Evolutionary conservation across 2,113 vertebrate genomes (phyloP).

Genomic region (Trochalopteron elliotii): DNA sequence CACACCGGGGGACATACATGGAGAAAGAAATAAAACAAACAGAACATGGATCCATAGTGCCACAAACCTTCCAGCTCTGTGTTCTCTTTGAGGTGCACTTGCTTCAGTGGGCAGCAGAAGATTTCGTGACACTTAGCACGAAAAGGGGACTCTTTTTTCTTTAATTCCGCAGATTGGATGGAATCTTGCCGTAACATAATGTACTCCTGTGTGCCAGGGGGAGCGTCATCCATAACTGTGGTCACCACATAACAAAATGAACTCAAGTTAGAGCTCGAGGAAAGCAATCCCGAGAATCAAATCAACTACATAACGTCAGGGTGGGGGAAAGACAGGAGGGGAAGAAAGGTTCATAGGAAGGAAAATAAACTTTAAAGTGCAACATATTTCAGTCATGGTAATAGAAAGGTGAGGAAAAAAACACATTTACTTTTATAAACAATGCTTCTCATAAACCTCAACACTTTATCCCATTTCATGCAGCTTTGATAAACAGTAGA

Average conservation of each 20-base stretch:
- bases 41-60: slow-evolving; percentile 81
- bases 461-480: background rate
- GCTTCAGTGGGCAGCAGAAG: slow-evolving; percentile 99
- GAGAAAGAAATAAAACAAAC: slow-evolving; percentile 61
- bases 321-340: background rate
- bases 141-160: slow-evolving; percentile 99
- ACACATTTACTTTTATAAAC: slow-evolving; percentile 7
- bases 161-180: slow-evolving; percentile 99
- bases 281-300: slow-evolving; percentile 62
- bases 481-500: background rate
- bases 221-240: slow-evolving; percentile 99
- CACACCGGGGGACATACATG: slow-evolving; percentile 75
- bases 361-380: background rate
- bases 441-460: background rate
- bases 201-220: slow-evolving; percentile 99
- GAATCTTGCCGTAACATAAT: slow-evolving; percentile 99
- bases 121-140: slow-evolving; percentile 99
- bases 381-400: background rate
- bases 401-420: background rate
- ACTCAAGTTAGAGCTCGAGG: slow-evolving; percentile 86
- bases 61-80: slow-evolving; percentile 99
- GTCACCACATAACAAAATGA: slow-evolving; percentile 98
- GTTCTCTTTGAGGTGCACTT: slow-evolving; percentile 97
- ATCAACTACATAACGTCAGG: slow-evolving; percentile 60
- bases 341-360: background rate